These are phyloP conservation scores for Chydorus sphaericus DNA, from an alignment of 2,888 invertebrate species.

Conservation along the genomic window DNA sequence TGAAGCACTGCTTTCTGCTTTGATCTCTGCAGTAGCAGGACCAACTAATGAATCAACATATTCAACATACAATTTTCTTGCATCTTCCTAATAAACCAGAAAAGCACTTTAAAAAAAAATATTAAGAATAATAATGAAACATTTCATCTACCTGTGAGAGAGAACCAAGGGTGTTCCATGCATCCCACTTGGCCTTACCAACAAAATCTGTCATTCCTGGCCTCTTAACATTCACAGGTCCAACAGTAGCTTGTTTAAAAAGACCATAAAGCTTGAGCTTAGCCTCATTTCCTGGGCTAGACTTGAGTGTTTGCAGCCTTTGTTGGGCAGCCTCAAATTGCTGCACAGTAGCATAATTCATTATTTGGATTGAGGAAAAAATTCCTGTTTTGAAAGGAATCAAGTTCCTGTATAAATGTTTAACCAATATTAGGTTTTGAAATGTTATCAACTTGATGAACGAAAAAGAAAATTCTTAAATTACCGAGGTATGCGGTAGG, in stretches of 20 bases:
- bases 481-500: too few relatives aligned
- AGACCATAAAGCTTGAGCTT: constrained; percentile 38
- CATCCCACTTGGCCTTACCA: constrained; percentile 39
- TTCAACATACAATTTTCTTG: constrained; percentile 33
- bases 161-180: constrained; percentile 35
- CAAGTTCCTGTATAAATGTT: too few relatives aligned
- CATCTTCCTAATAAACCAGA: constrained; percentile 32
- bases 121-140: background rate
- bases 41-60: constrained; percentile 29
- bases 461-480: too few relatives aligned
- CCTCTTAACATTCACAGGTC: constrained; percentile 33
- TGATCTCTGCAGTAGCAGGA: constrained; percentile 17
- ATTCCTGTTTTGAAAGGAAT: too few relatives aligned
- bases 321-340: constrained; percentile 11
- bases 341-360: too few relatives aligned
- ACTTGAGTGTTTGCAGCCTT: constrained; percentile 4
- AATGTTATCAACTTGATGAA: too few relatives aligned
- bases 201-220: constrained; percentile 41
- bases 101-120: constrained; percentile 27
- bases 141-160: constrained; percentile 34
- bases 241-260: constrained; percentile 38
- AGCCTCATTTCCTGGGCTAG: constrained; percentile 23
- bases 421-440: too few relatives aligned
- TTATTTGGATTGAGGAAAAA: too few relatives aligned
- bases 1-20: constrained; percentile 16